These are phyloP conservation scores for Hyppa rectilinea DNA, from an alignment of 2,888 invertebrate genomes.

Conservation along the genomic window DNA sequence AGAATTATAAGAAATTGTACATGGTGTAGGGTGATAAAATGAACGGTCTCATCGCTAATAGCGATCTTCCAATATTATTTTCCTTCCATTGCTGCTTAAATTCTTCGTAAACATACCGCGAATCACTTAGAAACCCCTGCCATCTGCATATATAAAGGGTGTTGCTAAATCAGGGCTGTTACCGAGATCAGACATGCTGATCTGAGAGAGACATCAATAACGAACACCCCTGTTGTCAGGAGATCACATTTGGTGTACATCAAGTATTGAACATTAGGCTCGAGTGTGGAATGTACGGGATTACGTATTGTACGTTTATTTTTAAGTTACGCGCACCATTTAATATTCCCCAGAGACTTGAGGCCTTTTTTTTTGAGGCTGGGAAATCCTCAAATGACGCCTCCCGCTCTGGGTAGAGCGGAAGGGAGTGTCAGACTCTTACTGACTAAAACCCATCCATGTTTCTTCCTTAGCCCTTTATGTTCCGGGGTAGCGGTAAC, in stretches of 20 bases:
- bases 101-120: slow-evolving; percentile 49
- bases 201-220: slow-evolving; percentile 88
- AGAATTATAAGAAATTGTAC: too few species aligned
- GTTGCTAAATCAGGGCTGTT: slow-evolving; percentile 70
- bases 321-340: too few species aligned
- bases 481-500: too few species aligned
- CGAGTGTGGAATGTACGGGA: slow-evolving; percentile 68
- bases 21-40: too few species aligned
- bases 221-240: slow-evolving; percentile 71
- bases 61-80: slow-evolving; percentile 15
- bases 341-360: too few species aligned
- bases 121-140: slow-evolving; percentile 51
- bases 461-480: too few species aligned
- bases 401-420: too few species aligned
- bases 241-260: slow-evolving; percentile 88
- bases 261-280: slow-evolving; percentile 88
- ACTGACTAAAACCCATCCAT: too few species aligned
- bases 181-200: slow-evolving; percentile 82
- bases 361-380: too few species aligned
- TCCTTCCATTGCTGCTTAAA: slow-evolving; percentile 19
- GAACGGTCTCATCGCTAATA: too few species aligned
- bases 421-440: too few species aligned
- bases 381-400: too few species aligned
- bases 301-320: neutral
- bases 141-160: slow-evolving; percentile 58